phyloP scores from a whole-genome alignment of 2,113 vertebrate genomes.

The Tinamus guttatus region DNA sequence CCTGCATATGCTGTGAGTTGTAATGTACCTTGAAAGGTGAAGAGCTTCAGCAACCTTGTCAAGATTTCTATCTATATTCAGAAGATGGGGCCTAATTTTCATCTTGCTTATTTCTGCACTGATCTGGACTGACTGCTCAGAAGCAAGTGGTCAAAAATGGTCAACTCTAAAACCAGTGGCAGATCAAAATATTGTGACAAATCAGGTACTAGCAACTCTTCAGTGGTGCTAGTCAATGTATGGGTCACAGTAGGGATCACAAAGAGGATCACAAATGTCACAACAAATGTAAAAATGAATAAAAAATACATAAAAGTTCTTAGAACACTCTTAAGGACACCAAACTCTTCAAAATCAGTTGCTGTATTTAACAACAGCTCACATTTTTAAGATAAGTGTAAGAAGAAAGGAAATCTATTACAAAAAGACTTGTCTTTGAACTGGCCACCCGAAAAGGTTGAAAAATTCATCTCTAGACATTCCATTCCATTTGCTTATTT shows the following conservation, averaged over 20 bases:
- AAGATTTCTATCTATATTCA: conserved; percentile 24
- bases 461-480: not conserved
- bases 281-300: not conserved
- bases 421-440: not conserved
- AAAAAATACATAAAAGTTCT: not conserved
- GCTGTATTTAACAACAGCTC: not conserved
- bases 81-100: conserved; percentile 36
- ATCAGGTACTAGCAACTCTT: not conserved
- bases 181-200: not conserved
- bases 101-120: conserved; percentile 54
- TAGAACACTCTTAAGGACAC: not conserved
- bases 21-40: conserved; percentile 7
- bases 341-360: not conserved
- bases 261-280: not conserved
- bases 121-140: conserved; percentile 13
- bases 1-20: not conserved
- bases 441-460: not conserved
- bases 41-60: conserved; percentile 1
- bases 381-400: not conserved
- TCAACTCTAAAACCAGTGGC: not conserved
- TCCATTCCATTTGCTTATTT: not conserved
- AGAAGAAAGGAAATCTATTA: not conserved
- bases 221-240: not conserved
- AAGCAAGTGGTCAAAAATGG: not conserved
- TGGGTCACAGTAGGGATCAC: not conserved